Evolutionary conservation across 30 jellyfish, hydroid and myxozoan genomes (phyloP).

Genomic region (Aurelia sp.): DNA sequence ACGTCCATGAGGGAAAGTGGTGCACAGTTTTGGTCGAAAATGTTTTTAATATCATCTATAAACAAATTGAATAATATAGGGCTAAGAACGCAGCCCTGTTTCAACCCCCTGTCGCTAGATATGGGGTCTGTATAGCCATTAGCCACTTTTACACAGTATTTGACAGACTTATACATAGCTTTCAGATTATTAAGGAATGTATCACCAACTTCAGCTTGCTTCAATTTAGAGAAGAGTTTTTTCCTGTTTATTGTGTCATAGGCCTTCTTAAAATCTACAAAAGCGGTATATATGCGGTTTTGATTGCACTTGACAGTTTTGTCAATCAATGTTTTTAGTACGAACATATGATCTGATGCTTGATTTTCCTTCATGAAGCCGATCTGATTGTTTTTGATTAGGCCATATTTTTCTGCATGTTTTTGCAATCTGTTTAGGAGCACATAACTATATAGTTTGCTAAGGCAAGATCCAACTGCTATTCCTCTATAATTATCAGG

Average conservation of each 20-base stretch:
- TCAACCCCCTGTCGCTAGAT: neutral
- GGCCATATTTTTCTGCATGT: neutral
- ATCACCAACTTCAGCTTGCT: neutral
- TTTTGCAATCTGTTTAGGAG: neutral
- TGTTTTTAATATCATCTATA: neutral
- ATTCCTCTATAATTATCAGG: constrained; percentile 16
- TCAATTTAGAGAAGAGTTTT: neutral
- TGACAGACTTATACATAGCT: neutral
- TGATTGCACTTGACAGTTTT: neutral
- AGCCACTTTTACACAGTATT: constrained; percentile 2
- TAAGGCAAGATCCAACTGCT: constrained; percentile 26
- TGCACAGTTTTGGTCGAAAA: neutral
- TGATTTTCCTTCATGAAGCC: constrained; percentile 14
- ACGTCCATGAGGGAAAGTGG: constrained; percentile 4
- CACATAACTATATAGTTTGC: constrained; percentile 16
- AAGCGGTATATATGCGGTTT: neutral
- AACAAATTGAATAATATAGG: constrained; percentile 13
- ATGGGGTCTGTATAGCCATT: neutral
- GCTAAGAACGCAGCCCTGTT: constrained; percentile 29
- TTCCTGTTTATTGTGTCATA: constrained; percentile 32
- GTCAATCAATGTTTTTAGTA: constrained; percentile 35
- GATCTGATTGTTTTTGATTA: constrained; percentile 10
- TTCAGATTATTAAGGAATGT: neutral
- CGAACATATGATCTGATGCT: constrained; percentile 23
- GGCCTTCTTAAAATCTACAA: constrained; percentile 20